Base-by-base conservation (phyloP, 35 echinoderm and acorn worm species). In the Amphiura filiformis region DNA sequence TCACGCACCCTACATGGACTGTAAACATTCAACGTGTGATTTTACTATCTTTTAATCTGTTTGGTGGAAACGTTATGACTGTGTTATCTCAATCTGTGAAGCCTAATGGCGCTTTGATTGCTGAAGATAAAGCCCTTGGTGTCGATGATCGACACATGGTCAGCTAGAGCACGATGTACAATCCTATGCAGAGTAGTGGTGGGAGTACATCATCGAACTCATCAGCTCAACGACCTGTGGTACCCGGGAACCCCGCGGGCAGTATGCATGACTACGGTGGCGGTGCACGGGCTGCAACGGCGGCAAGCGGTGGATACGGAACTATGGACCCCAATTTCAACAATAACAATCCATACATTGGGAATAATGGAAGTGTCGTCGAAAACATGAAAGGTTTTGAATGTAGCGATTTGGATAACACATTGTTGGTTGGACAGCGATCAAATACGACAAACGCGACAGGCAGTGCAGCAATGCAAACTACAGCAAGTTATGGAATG, bases 51-150 rank as follows among this genome's bases (percentile, higher is more conserved):
- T 52, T 70, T 70, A 70, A 70, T 70, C 61, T 70, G 61, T 70
- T 70, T 70, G 28, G 61, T 70, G 28, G 61, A 30, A 70, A 70
- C 61, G 82, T 91, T 82, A 91, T 79, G 84, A 77, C 65, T 83
- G 56, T 83, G 77, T 75, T 57, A 57, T 78, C 75, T 65, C 35
- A 70, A 78, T 84, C 77, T 82, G 80, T 56, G 36, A 31, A 61
- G 65, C 65, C 89, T 91, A 91, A 91, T 91, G 82, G 89, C 81
- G 84, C 75, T 91, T 91, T 91, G 82, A 91, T 91, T 91, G 82
- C 70, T 81, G 39, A 41, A 76, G 88, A 90, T 91, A 84, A 83
- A 91, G 82, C 83, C 78, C 39, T 76, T 79, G 89, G 39, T 76
- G 40, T 47, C 38, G 75, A 36, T 84, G 75, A 85, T 78, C 81